Evolutionary conservation across 2,797 vertebrate genomes (phyloP), one percentile per base, ranked within the genome.

Genomic region (Pantherophis alleghaniensis): DNA sequence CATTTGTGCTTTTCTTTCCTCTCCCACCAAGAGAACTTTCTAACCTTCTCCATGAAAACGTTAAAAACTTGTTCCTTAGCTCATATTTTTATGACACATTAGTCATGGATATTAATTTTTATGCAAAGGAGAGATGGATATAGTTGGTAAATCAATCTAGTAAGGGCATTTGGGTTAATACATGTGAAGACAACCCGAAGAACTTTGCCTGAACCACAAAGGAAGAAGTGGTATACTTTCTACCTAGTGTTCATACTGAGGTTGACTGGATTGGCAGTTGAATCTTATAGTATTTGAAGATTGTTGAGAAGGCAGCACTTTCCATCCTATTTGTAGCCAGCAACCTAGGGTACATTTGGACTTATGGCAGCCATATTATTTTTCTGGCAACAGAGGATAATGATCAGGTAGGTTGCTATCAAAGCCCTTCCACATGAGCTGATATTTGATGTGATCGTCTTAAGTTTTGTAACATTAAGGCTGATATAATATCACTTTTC

Each of bases 81-180:
- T 5, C 47, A 14, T 9, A 91, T 88, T 28, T 26, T 94, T 88
- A 20, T 91, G 3, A 12, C 86, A 1, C 0, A 0, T 92, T 95
- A 94, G 61, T 55, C 74, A 89, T 32, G 51, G 11, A 87, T 63
- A 92, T 66, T n/a, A 37, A 47, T 37, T 95, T 96, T 95, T 91
- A 93, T 92, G 83, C 47, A 91, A 93, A 93, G 47, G 37, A 22
- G 87, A 91, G 92, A 91, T 91, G 28, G 9, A 0, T 28, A 92
- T 2, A 20, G 89, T 90, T 90, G 88, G 88, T 94, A 94, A 92
- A 91, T 53, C 3, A 91, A 3, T 83, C 42, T 87, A 66, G 88
- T 22, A 7, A 53, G 63, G 59, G 51, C 74, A 60, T 87, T 51
- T 86, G 79, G 51, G 26, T 3, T 20, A n/a, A 37, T 12, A n/a